Evolutionary conservation across 2,113 vertebrate genomes (phyloP), one percentile per base, ranked within the genome.

Genomic region (Perca fluviatilis): DNA sequence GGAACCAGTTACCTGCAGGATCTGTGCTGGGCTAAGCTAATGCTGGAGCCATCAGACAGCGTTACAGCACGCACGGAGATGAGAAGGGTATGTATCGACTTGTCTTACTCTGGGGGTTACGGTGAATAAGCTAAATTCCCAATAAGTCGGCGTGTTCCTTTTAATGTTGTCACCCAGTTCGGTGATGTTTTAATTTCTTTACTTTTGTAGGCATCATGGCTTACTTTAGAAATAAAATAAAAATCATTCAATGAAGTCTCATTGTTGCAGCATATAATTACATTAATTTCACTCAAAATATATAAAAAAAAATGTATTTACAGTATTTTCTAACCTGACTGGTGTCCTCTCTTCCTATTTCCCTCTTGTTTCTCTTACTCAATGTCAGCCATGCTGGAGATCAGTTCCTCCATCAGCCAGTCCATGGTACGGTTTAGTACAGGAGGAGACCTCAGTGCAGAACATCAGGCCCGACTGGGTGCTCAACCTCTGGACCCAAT

Each of bases 371-470:
- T 4, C 25, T 73, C 61, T 47, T 49, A 10, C 61, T 71, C 15
- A 61, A 72, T 61, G 2, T 60, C 92, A 98, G 97, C 95, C 0
- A 88, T 98, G 74, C 87, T 82, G 0, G 97, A 98, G 76, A 95
- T 98, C 86, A 95, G 83, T 0, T 90, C 92, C 23, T 93, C 95
- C 81, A 82, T 97, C 85, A 93, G 93, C 36, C 96, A 95, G 89
- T 95, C 96, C 50, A 94, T 97, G 94, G 74, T 88, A 8, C 95
- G 94, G 58, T 97, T 97, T 87, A 97, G 96, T 82, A 94, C 93
- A 0, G 97, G 97, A 0, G 97, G 97, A 9, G 94, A 94, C 36
- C 85, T 94, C 6, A 85, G 88, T 74, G 89, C 93, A 0, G 95
- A 93, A 6, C 86, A 66, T 0, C 12, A 94, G 74, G 89, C 95